phyloP scores from a whole-genome alignment of 2,888 invertebrate genomes.

The Augochlorella aurata region DNA sequence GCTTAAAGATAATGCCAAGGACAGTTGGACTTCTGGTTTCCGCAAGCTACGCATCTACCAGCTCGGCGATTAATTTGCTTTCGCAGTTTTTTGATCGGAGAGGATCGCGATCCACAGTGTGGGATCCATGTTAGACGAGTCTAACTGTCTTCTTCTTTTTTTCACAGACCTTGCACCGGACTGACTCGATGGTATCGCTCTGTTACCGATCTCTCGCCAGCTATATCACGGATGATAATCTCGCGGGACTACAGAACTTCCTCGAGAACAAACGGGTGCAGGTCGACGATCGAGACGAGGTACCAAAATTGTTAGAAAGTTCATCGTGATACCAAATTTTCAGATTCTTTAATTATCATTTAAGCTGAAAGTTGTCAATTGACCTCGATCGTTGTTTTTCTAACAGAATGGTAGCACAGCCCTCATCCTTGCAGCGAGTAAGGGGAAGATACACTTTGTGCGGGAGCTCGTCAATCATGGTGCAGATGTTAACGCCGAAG shows the following conservation, averaged over 20 bases:
- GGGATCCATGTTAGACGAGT: background rate
- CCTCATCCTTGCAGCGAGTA: constrained; percentile 94
- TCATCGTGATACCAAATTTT: background rate
- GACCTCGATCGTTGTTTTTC: constrained; percentile 24
- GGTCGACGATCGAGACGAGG: constrained; percentile 94
- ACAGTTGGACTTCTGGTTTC: background rate
- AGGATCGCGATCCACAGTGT: background rate
- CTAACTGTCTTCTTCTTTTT: constrained; percentile 63
- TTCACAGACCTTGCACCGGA: constrained; percentile 91
- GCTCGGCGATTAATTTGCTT: constrained; percentile 40
- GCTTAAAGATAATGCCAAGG: constrained; percentile 6
- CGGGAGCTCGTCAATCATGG: constrained; percentile 93
- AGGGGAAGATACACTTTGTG: constrained; percentile 92
- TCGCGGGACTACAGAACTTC: constrained; percentile 90
- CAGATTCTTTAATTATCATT: too few species aligned
- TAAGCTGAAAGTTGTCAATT: too few species aligned
- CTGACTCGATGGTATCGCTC: constrained; percentile 95
- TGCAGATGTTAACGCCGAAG: constrained; percentile 95
- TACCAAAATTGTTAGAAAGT: constrained; percentile 76
- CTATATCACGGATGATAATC: constrained; percentile 91
- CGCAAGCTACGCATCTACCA: constrained; percentile 18
- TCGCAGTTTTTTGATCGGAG: constrained; percentile 14
- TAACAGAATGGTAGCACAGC: constrained; percentile 94
- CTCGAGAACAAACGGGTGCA: constrained; percentile 91
- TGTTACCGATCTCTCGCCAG: constrained; percentile 91